Evolutionary conservation across 2,113 vertebrate species (phyloP).

Genomic region (Pygoscelis antarcticus): DNA sequence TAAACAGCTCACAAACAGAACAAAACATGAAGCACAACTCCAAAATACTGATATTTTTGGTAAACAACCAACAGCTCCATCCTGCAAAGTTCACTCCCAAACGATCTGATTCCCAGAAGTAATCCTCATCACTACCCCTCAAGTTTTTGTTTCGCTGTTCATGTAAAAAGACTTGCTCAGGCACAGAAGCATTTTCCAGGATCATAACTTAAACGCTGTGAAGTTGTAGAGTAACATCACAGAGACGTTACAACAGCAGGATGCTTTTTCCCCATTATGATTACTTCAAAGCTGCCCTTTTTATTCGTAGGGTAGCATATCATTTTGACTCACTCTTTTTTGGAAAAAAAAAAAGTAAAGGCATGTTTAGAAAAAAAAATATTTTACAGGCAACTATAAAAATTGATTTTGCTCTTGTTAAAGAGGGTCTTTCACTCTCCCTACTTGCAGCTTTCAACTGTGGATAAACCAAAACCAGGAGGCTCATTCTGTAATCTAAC

Average conservation of each 20-base stretch:
- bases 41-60: background rate
- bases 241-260: constrained; percentile 27
- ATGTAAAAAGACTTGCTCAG: background rate
- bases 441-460: constrained; percentile 9
- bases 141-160: background rate
- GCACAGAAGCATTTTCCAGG: background rate
- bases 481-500: constrained; percentile 32
- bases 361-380: background rate
- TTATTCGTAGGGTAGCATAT: constrained; percentile 25
- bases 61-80: background rate
- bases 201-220: background rate
- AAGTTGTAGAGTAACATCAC: background rate
- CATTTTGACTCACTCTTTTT: background rate
- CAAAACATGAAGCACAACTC: background rate
- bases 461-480: constrained; percentile 55
- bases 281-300: constrained; percentile 40
- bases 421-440: background rate
- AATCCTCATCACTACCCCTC: background rate
- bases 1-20: constrained; percentile 18
- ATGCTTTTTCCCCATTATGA: background rate
- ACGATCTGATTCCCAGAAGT: background rate
- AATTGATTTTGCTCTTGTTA: constrained; percentile 7
- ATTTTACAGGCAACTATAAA: constrained; percentile 25
- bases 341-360: background rate
- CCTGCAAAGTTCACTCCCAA: background rate